phyloP scores from a whole-genome alignment of 2,888 invertebrate genomes.

The Xestia rhomboidea region DNA sequence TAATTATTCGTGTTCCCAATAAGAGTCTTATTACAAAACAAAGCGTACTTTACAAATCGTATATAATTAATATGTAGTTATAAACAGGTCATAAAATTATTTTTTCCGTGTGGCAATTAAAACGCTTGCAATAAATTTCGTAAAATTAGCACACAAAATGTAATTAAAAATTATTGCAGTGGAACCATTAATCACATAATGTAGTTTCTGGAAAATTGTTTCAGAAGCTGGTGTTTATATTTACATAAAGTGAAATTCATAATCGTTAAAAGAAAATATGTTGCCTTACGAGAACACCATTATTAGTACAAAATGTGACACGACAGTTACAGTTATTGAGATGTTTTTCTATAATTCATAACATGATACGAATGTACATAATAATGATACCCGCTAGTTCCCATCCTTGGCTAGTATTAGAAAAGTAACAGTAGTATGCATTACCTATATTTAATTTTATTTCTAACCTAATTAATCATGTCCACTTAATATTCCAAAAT shows the following conservation, averaged over 20 bases:
- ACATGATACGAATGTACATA: neutral
- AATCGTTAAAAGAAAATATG: conserved; percentile 3
- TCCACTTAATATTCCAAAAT: conserved; percentile 27
- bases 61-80: conserved; percentile 8
- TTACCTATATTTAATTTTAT: conserved; percentile 31
- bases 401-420: conserved; percentile 9
- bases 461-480: conserved; percentile 16
- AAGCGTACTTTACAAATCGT: conserved; percentile 20
- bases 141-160: conserved; percentile 17
- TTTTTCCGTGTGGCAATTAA: conserved; percentile 17
- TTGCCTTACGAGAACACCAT: conserved; percentile 12
- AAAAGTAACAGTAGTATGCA: conserved; percentile 22
- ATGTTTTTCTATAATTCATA: conserved; percentile 6
- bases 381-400: neutral
- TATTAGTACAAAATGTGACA: neutral
- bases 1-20: conserved; percentile 25
- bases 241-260: neutral
- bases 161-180: conserved; percentile 27
- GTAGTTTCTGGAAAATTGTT: neutral
- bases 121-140: conserved; percentile 23
- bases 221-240: neutral
- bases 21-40: conserved; percentile 27
- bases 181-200: conserved; percentile 9
- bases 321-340: neutral
- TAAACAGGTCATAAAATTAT: conserved; percentile 20